These are phyloP conservation scores for Zygogramma bicolorata DNA, from an alignment of 2,888 invertebrate species.

Conservation along the genomic window DNA sequence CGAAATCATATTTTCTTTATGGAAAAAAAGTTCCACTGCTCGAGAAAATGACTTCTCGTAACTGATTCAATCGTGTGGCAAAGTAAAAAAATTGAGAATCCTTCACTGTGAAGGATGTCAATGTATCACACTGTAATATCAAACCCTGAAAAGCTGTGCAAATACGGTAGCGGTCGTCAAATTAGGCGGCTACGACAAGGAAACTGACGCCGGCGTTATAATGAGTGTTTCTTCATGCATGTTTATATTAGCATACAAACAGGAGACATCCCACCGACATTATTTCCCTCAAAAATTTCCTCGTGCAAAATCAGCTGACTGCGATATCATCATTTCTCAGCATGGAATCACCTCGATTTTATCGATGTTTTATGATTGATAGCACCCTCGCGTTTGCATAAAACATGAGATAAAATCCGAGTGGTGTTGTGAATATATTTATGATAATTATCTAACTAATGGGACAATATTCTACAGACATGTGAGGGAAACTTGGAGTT, in stretches of 20 bases:
- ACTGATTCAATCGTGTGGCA: no score
- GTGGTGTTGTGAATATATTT: background rate
- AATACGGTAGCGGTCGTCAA: background rate
- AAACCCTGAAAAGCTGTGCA: background rate
- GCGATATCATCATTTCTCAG: slow-evolving; percentile 15
- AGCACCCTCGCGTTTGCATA: slow-evolving; percentile 42
- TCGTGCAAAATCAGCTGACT: slow-evolving; percentile 4
- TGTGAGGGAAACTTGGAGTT: background rate
- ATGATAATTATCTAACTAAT: background rate
- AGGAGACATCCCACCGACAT: slow-evolving; percentile 44
- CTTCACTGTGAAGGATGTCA: no score
- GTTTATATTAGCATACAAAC: slow-evolving; percentile 50
- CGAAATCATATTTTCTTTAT: no score
- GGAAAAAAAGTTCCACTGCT: no score
- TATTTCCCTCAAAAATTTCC: slow-evolving; percentile 6
- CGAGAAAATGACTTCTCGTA: no score
- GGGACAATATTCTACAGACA: background rate
- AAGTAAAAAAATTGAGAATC: no score
- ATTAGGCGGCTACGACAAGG: slow-evolving; percentile 1
- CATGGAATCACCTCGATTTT: slow-evolving; percentile 37
- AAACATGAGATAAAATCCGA: slow-evolving; percentile 33
- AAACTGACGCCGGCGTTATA: slow-evolving; percentile 22
- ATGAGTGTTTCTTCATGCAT: slow-evolving; percentile 36
- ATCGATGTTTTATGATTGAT: slow-evolving; percentile 50
- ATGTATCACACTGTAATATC: background rate